These are phyloP conservation scores for Dicerorhinus sumatrensis DNA, from an alignment of 2,113 vertebrate species.

Conservation along the genomic window DNA sequence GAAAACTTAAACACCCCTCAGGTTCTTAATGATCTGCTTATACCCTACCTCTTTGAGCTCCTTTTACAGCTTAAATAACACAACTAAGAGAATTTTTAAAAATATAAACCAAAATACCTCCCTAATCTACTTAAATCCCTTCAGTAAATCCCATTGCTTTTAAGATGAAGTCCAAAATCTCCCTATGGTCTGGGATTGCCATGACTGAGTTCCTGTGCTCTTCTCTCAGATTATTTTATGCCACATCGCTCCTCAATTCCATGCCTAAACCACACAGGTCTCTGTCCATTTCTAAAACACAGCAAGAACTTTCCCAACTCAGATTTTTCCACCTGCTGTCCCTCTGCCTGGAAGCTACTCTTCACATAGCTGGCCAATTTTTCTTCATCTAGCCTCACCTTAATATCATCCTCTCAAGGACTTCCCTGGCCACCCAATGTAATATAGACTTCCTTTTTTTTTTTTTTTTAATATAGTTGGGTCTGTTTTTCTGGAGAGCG, in stretches of 20 bases:
- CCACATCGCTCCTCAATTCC: not conserved
- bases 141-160: not conserved
- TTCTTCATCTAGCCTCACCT: not conserved
- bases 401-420: not conserved
- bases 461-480: not conserved
- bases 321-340: not conserved
- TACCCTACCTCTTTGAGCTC: not conserved
- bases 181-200: not conserved
- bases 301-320: not conserved
- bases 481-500: not conserved
- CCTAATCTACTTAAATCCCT: not conserved
- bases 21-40: not conserved
- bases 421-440: not conserved
- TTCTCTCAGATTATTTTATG: not conserved
- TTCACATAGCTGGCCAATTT: not conserved
- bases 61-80: not conserved
- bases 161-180: not conserved
- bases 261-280: not conserved
- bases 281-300: not conserved
- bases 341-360: not conserved
- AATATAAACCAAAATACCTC: not conserved
- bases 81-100: not conserved
- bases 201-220: not conserved
- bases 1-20: not conserved
- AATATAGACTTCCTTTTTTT: not conserved